Evolutionary conservation across 2,113 vertebrate species (phyloP), one percentile per base, ranked within the genome.

Genomic region (Pollachius pollachius): DNA sequence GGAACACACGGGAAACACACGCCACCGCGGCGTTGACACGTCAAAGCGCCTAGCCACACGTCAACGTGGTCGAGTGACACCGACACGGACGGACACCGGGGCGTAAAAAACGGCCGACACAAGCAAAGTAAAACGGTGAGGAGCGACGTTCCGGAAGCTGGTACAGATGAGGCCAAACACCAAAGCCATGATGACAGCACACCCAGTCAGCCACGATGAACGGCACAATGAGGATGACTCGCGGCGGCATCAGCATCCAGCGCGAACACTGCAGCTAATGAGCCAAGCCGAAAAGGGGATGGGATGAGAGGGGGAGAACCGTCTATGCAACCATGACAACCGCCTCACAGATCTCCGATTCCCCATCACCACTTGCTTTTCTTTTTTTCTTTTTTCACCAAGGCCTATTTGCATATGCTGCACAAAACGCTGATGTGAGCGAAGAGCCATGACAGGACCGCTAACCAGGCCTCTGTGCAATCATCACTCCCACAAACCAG

Each of bases 401-500:
- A 85, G 76, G 72, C 68, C 80, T 78, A 81, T 83, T 79, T 83
- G 75, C 83, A 74, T 82, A 84, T 84, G 85, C 81, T 81, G 79
- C 81, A 84, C 81, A 83, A 83, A 82, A 84, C 81, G 83, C 73
- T 70, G 76, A 76, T 73, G 65, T 74, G 85, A 64, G 83, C 81
- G 85, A 81, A 80, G 37, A 6, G 11, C 11, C 37, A 11, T 11
- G 76, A 85, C 87, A 23, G 23, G 76, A 81, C 67, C 57, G 76
- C 75, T 82, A 84, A 83, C 85, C 83, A 88, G 84, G 84, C 83
- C 81, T 88, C 25, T 52, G 37, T 19, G 13, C 17, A 21, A 52
- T 23, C 4, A 48, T 58, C 73, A 79, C 84, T 83, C 83, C 81
- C 83, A 76, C 83, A 89, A 81, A 87, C 87, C 82, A 87, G 84